Evolutionary conservation across 2,797 vertebrate genomes (phyloP).

Genomic region (Megaceryle alcyon): DNA sequence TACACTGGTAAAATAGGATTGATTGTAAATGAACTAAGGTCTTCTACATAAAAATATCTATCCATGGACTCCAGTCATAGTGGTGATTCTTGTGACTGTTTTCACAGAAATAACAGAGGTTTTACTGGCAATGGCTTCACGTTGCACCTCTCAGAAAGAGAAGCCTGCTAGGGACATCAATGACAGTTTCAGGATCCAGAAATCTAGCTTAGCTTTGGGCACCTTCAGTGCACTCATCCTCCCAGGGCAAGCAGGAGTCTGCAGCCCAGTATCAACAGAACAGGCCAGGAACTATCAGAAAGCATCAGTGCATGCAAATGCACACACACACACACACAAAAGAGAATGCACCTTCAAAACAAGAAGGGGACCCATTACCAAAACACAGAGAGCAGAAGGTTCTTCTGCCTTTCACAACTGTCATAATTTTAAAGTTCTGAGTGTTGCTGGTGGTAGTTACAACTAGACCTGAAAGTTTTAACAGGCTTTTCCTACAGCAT

Average conservation of each 20-base stretch:
- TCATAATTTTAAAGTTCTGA: neutral
- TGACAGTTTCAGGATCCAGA: neutral
- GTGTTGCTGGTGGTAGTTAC: neutral
- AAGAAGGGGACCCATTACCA: neutral
- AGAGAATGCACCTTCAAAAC: neutral
- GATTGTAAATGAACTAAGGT: neutral
- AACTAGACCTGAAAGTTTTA: neutral
- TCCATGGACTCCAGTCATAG: neutral
- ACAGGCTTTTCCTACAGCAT: neutral
- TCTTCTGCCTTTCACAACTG: neutral
- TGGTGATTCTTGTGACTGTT: neutral
- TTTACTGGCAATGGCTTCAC: neutral
- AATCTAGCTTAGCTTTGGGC: neutral
- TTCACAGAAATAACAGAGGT: neutral
- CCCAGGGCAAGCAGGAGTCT: rapidly evolving
- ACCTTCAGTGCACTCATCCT: rapidly evolving
- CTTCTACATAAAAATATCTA: neutral
- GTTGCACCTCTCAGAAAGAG: neutral
- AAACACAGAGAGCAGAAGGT: neutral
- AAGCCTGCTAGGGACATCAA: rapidly evolving
- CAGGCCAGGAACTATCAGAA: rapidly evolving
- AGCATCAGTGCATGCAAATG: neutral
- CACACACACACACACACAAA: no score
- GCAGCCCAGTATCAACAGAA: neutral
- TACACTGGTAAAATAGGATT: neutral